A percentile compares a stretch with the other conserved stretches of the same genome.
Evolutionary conservation across 2,113 vertebrate genomes (phyloP).

Genomic region (Chaetorhynchus papuensis): DNA sequence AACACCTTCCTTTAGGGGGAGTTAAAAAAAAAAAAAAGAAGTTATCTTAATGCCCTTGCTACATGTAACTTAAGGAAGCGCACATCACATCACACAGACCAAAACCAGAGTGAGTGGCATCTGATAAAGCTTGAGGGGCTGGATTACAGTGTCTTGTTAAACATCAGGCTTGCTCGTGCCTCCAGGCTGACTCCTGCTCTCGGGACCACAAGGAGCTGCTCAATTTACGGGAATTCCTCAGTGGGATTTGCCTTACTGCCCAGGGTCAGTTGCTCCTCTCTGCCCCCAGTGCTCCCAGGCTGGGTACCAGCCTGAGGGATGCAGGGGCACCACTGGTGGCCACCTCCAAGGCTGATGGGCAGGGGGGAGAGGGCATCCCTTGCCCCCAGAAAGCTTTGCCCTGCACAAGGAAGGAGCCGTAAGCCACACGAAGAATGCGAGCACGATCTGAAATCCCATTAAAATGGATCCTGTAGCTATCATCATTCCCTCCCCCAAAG

Average conservation of each 20-base stretch:
- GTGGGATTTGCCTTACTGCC: background rate
- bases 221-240: background rate
- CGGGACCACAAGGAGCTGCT: fast-evolving
- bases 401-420: background rate
- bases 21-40: background rate
- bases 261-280: fast-evolving
- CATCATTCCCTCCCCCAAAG: background rate
- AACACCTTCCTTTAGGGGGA: background rate
- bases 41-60: background rate
- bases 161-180: background rate
- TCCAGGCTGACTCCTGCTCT: background rate
- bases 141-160: background rate
- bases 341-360: background rate
- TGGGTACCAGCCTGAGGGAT: background rate
- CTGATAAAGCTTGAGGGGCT: background rate
- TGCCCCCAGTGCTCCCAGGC: background rate
- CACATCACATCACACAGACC: background rate
- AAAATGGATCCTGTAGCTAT: background rate
- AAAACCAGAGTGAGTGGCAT: background rate
- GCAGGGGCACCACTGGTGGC: background rate
- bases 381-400: background rate
- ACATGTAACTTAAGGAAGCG: background rate
- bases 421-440: background rate
- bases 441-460: background rate
- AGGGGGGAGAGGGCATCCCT: background rate